phyloP scores from a whole-genome alignment of 2,797 vertebrate species.

The Lagocephalus sceleratus region DNA sequence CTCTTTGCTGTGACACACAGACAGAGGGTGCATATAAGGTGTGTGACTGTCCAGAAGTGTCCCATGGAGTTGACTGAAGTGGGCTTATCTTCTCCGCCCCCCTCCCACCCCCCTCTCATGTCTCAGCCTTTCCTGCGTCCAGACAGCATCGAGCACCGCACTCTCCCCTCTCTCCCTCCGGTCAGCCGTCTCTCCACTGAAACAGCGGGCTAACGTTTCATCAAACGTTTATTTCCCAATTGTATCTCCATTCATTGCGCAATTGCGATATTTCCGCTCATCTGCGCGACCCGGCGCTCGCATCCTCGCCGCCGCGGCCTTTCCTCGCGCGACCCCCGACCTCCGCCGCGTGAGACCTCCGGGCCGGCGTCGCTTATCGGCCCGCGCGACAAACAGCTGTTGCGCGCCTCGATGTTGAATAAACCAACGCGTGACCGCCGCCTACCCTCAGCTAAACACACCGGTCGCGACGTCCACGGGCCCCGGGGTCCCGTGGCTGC shows the following conservation, averaged over 20 bases:
- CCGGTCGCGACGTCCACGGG: no score
- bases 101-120: conserved; percentile 26
- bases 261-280: no score
- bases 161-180: conserved; percentile 1
- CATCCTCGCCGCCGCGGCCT: conserved; percentile 30
- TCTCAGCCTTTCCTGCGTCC: conserved; percentile 39
- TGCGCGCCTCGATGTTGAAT: conserved; percentile 54
- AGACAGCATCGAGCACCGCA: conserved; percentile 45
- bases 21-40: conserved; percentile 38
- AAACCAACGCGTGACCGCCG: conserved; percentile 69
- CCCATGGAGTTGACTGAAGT: conserved; percentile 56
- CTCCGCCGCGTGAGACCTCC: conserved; percentile 21
- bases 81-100: conserved; percentile 56
- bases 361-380: conserved; percentile 23
- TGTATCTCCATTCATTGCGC: no score
- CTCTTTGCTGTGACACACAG: conserved; percentile 23
- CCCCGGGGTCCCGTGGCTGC: no score
- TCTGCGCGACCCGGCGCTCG: conserved; percentile 3
- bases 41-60: conserved; percentile 53
- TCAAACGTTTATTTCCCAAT: no score
- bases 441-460: conserved; percentile 65
- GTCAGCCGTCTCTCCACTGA: no score
- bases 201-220: no score
- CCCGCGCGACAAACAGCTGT: conserved; percentile 60
- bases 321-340: conserved; percentile 4